These are phyloP conservation scores for Apodemus agrarius DNA, from an alignment of 2,797 vertebrate species.

Conservation along the genomic window DNA sequence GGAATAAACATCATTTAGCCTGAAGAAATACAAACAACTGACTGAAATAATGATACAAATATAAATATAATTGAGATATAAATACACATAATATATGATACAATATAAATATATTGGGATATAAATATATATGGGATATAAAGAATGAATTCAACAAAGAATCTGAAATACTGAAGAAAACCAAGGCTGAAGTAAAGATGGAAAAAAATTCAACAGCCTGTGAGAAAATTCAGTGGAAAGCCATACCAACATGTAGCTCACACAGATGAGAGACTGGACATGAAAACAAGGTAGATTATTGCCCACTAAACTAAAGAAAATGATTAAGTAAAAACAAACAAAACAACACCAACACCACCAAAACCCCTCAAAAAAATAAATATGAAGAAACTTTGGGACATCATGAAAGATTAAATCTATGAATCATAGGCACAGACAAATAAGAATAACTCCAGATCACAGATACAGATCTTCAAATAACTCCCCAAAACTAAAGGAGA, in stretches of 20 bases:
- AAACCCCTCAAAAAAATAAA: neutral
- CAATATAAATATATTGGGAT: neutral
- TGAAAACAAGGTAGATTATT: neutral
- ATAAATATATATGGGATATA: neutral
- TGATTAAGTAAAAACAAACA: neutral
- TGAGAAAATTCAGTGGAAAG: neutral
- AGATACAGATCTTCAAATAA: neutral
- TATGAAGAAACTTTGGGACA: conserved; percentile 29
- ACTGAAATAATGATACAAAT: neutral
- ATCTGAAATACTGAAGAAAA: neutral
- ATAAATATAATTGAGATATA: too few species aligned
- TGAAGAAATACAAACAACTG: neutral
- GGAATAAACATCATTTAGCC: neutral
- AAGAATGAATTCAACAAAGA: neutral
- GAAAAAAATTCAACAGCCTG: neutral
- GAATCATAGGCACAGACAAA: neutral
- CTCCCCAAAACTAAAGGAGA: neutral
- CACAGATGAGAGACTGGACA: neutral
- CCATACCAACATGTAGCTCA: neutral
- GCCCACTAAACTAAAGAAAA: neutral
- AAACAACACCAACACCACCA: neutral
- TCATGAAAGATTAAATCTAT: neutral
- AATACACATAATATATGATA: neutral
- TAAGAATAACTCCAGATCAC: neutral
- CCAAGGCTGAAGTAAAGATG: neutral